These are phyloP conservation scores for Carlito syrichta DNA, from an alignment of 2,113 vertebrate genomes.

Conservation along the genomic window DNA sequence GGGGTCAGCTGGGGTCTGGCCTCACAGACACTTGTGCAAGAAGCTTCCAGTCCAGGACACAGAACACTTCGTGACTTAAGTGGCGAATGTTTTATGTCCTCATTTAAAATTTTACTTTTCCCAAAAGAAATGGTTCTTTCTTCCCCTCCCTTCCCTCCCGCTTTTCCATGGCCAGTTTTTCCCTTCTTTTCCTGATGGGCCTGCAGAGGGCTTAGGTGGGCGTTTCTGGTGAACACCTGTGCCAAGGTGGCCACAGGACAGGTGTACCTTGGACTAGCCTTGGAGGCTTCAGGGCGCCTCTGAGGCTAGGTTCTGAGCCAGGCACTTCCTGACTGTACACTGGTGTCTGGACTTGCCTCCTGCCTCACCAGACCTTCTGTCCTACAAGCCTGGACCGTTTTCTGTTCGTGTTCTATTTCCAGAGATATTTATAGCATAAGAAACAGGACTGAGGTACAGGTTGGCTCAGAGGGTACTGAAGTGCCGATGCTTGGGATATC, in stretches of 20 bases:
- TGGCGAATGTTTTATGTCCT: neutral
- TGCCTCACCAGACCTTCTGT: neutral
- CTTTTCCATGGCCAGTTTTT: neutral
- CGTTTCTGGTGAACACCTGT: neutral
- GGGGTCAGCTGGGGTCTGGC: neutral
- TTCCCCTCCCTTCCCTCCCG: neutral
- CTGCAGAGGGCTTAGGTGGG: neutral
- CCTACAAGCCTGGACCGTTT: neutral
- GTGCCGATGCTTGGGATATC: neutral
- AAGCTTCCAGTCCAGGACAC: neutral
- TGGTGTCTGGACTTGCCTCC: neutral
- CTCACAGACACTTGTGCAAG: neutral
- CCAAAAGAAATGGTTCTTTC: neutral
- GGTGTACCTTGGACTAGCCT: neutral
- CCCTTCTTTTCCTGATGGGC: neutral
- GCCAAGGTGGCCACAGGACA: too few species aligned
- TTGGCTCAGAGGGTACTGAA: neutral
- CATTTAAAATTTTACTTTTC: neutral
- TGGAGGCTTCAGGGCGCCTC: neutral
- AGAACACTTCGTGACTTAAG: neutral
- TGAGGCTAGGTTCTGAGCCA: neutral
- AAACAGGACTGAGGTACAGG: neutral
- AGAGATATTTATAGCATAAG: slow-evolving; percentile 4
- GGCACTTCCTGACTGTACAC: neutral
- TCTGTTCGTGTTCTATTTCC: neutral